A percentile compares a stretch with the other conserved stretches of the same genome.
Conservation (phyloP, 2,888 invertebrate genomes). For the Rhabditophanes sp. region DNA sequence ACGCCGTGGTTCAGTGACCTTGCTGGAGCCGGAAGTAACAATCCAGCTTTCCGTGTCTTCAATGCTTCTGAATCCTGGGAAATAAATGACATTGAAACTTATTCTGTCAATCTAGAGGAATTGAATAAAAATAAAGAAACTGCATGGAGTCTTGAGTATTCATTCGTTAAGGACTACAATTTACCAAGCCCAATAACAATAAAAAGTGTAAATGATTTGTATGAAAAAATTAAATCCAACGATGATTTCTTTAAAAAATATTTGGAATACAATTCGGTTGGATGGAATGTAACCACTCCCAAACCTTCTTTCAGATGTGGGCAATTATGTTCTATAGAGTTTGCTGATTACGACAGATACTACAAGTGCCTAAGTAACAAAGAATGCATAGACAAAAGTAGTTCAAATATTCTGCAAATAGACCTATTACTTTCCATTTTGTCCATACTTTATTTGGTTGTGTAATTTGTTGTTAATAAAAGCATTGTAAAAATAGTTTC, state of each 20-base stretch:
- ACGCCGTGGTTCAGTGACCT: slow-evolving; percentile 61
- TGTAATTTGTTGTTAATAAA: too few relatives aligned
- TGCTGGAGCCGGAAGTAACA: slow-evolving; percentile 43
- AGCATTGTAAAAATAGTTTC: too few relatives aligned
- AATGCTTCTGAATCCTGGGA: slow-evolving; percentile 15
- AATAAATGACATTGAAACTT: slow-evolving; percentile 27
- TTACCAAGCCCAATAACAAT: slow-evolving; percentile 7
- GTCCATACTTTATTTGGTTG: too few relatives aligned
- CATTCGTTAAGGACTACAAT: slow-evolving; percentile 22
- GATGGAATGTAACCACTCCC: slow-evolving; percentile 2
- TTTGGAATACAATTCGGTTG: slow-evolving; percentile 8
- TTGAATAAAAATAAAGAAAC: slow-evolving; percentile 21
- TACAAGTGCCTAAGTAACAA: slow-evolving; percentile 14
- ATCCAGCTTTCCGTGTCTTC: slow-evolving; percentile 33
- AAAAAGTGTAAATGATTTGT: slow-evolving; percentile 6
- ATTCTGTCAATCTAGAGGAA: slow-evolving; percentile 23
- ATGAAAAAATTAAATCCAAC: slow-evolving; percentile 5
- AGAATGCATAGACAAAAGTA: too few relatives aligned
- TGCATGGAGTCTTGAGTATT: slow-evolving; percentile 23
- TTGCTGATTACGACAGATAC: slow-evolving; percentile 23
- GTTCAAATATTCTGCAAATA: too few relatives aligned
- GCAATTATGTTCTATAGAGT: slow-evolving; percentile 34
- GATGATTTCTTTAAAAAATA: slow-evolving; percentile 7
- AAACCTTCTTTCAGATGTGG: slow-evolving; percentile 14
- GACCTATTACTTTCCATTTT: too few relatives aligned